Conservation (phyloP, 2,113 vertebrate genomes). For the Bostrychus sinensis region DNA sequence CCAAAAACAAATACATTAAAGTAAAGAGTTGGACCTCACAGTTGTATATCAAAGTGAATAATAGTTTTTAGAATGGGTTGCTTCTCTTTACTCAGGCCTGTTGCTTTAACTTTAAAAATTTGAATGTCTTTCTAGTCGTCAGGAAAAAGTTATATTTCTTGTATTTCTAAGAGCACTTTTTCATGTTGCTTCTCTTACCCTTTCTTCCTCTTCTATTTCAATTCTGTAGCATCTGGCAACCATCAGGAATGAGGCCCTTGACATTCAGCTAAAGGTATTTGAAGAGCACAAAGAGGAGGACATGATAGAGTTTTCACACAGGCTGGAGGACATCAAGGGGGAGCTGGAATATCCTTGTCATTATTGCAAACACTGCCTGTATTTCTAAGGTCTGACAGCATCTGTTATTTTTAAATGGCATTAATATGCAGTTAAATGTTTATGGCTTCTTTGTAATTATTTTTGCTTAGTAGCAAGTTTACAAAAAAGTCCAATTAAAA, state of each 20-base stretch:
- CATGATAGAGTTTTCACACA: conserved; percentile 93
- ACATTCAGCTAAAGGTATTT: conserved; percentile 98
- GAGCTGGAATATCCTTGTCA: conserved; percentile 97
- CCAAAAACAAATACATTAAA: conserved; percentile 49
- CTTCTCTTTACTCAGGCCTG: conserved; percentile 5
- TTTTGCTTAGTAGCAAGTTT: not conserved
- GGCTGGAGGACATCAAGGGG: conserved; percentile 91
- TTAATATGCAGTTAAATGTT: not conserved
- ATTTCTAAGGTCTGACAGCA: not conserved
- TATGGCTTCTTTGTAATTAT: not conserved
- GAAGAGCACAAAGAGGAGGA: conserved; percentile 97
- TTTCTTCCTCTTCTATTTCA: conserved; percentile 12
- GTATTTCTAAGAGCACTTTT: not conserved
- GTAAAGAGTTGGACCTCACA: conserved; percentile 10
- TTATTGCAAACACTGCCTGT: not conserved
- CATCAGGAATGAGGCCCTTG: conserved; percentile 91
- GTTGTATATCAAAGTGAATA: conserved; percentile 33
- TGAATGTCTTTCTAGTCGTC: conserved; percentile 6
- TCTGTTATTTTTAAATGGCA: conserved; percentile 13
- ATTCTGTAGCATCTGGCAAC: conserved; percentile 66
- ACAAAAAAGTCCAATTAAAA: conserved; percentile 8
- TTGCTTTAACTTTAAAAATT: not conserved
- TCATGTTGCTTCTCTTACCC: not conserved
- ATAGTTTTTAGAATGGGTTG: conserved; percentile 13
- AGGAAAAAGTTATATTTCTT: not conserved